phyloP scores from a whole-genome alignment of 2,797 vertebrate genomes.

The Rhodeus uyekii region DNA sequence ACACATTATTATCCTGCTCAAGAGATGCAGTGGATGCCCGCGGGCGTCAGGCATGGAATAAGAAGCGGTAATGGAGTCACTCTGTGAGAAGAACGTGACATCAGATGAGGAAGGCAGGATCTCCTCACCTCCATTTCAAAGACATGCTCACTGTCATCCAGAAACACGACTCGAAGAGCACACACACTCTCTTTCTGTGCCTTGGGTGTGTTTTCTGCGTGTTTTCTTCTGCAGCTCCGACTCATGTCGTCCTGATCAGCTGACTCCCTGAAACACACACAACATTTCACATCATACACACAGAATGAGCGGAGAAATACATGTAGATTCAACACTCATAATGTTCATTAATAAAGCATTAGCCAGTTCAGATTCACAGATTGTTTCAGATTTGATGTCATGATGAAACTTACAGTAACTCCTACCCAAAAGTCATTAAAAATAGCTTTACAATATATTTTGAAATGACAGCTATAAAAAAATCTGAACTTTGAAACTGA shows the following conservation, averaged over 20 bases:
- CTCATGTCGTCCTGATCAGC: background rate
- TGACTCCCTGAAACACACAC: background rate
- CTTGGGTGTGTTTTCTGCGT: constrained; percentile 13
- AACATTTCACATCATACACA: too few relatives aligned
- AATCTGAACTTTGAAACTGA: too few relatives aligned
- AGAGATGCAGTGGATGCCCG: constrained; percentile 46
- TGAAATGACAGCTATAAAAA: too few relatives aligned
- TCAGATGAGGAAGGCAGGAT: background rate
- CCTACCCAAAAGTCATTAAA: background rate
- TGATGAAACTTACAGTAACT: too few relatives aligned
- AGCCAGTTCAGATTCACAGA: background rate
- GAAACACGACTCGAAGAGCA: constrained; percentile 42
- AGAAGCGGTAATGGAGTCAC: background rate
- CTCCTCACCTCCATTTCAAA: constrained; percentile 54
- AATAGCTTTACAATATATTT: background rate
- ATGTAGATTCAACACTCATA: too few relatives aligned
- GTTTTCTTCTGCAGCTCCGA: constrained; percentile 36
- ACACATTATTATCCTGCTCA: constrained; percentile 33
- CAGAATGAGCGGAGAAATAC: too few relatives aligned
- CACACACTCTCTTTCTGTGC: constrained; percentile 21
- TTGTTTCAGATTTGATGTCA: too few relatives aligned
- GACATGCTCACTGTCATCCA: constrained; percentile 50
- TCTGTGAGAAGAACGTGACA: too few relatives aligned
- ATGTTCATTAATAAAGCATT: background rate
- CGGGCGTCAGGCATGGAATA: constrained; percentile 10